Evolutionary conservation across 2,113 vertebrate species (phyloP).

Genomic region (Dicrurus megarhynchus): DNA sequence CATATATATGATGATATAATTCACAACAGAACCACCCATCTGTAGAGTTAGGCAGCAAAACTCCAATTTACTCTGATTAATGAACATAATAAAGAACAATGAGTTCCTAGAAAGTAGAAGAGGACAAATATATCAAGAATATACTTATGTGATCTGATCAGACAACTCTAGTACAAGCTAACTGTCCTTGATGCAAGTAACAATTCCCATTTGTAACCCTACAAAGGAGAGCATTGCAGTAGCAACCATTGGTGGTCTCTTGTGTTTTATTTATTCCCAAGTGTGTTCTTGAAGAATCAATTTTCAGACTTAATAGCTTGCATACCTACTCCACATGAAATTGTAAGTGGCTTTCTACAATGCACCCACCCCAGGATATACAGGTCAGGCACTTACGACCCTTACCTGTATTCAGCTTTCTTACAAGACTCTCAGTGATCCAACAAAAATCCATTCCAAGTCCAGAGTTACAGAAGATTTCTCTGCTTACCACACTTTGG

Average conservation of each 20-base stretch:
- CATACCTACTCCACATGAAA: not conserved
- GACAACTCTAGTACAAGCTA: not conserved
- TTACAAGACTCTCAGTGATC: not conserved
- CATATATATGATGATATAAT: not conserved
- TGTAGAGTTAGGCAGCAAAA: not conserved
- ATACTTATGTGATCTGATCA: not conserved
- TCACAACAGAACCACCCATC: not conserved
- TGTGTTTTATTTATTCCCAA: not conserved
- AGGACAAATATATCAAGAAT: not conserved
- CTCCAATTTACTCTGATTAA: not conserved
- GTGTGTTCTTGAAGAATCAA: not conserved
- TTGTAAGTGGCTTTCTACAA: not conserved
- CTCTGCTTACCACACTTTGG: not conserved
- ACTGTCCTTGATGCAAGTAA: not conserved
- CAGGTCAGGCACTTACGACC: not conserved
- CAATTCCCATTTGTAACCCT: not conserved
- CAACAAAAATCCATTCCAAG: not conserved
- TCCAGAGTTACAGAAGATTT: not conserved
- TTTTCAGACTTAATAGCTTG: not conserved
- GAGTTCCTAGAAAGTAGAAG: not conserved
- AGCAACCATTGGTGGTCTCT: not conserved
- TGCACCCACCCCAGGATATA: not conserved
- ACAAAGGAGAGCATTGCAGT: not conserved
- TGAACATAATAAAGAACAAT: not conserved
- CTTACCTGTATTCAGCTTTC: not conserved